These are phyloP conservation scores for Paralichthys olivaceus DNA, from an alignment of 2,113 vertebrate genomes.

Conservation along the genomic window DNA sequence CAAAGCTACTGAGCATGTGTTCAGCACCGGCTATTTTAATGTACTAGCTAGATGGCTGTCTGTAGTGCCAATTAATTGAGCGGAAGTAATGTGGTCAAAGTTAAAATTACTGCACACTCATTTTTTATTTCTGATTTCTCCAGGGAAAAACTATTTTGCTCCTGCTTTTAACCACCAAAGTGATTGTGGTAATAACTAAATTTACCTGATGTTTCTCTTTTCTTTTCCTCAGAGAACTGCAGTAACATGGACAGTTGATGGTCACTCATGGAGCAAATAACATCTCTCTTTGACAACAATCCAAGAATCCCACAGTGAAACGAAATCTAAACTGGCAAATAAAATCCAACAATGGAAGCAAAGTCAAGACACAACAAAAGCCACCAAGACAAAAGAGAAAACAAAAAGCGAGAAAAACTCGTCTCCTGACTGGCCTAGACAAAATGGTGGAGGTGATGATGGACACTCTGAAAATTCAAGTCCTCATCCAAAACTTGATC, in stretches of 20 bases:
- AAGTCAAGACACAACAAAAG: slow-evolving; percentile 56
- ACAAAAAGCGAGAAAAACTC: slow-evolving; percentile 46
- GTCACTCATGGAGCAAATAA: slow-evolving; percentile 89
- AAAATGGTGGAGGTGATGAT: slow-evolving; percentile 55
- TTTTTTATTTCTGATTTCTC: too few relatives aligned
- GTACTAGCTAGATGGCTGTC: too few relatives aligned
- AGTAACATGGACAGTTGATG: slow-evolving; percentile 99
- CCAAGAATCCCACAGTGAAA: slow-evolving; percentile 60
- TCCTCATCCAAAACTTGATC: slow-evolving; percentile 56
- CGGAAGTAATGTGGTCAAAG: too few relatives aligned
- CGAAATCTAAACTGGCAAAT: slow-evolving; percentile 52
- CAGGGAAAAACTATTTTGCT: background rate
- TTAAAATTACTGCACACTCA: too few relatives aligned
- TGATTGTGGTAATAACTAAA: background rate
- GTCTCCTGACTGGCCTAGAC: slow-evolving; percentile 55
- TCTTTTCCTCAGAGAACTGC: slow-evolving; percentile 90
- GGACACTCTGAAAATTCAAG: slow-evolving; percentile 52
- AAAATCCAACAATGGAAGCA: slow-evolving; percentile 53
- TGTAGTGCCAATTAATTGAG: too few relatives aligned
- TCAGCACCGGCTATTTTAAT: background rate
- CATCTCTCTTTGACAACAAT: slow-evolving; percentile 82
- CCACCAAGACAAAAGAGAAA: slow-evolving; percentile 63
- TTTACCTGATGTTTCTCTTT: background rate
- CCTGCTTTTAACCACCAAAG: background rate
- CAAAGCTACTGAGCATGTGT: background rate